Evolutionary conservation across 2,888 invertebrate species (phyloP), one percentile per base, ranked within the genome.

Genomic region (Escarpia spicata): DNA sequence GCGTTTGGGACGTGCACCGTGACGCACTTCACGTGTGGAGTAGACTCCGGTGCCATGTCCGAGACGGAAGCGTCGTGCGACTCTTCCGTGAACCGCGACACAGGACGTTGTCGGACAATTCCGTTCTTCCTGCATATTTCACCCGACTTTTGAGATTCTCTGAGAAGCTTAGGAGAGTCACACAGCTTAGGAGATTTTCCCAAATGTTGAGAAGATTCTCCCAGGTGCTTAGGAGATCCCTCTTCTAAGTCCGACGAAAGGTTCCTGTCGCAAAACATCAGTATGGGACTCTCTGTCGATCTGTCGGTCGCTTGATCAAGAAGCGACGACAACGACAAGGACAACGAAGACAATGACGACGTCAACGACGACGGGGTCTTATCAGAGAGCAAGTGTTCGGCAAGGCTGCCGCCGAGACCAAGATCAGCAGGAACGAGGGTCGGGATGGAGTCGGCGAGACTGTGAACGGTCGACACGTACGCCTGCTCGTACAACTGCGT

Each of bases 401-500:
- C 75, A 6, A 75, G 43, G 37, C 91, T 92, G 52, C 92, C 93
- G n/a, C 93, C 90, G 19, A 94, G 44, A n/a, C 93, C 92, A 12
- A 94, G 93, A 44, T 94, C 94, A 15, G 89, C 52, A 2, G 92
- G 92, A 31, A 93, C 93, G 52, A 95, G 93, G n/a, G 91, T 91
- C 4, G 93, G 91, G 2, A 95, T 58, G 92, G 94, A 93, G 19
- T 92, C 75, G n/a, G 3, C 19, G 6, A 75, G n/a, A 26, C 19
- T 75, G 75, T 75, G 75, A 6, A 75, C 75, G n/a, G 75, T 75
- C 26, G 75, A 26, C 10, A 91, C 92, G 92, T 95, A 95, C 6
- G 94, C 95, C 9, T 93, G 91, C 37, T 94, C 94, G 93, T 95
- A 96, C n/a, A 96, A 92, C 26, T 94, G 92, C 92, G 94, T 92